Base-by-base conservation (phyloP, 1,140 invertebrate species). In the Saxidomus purpurata region DNA sequence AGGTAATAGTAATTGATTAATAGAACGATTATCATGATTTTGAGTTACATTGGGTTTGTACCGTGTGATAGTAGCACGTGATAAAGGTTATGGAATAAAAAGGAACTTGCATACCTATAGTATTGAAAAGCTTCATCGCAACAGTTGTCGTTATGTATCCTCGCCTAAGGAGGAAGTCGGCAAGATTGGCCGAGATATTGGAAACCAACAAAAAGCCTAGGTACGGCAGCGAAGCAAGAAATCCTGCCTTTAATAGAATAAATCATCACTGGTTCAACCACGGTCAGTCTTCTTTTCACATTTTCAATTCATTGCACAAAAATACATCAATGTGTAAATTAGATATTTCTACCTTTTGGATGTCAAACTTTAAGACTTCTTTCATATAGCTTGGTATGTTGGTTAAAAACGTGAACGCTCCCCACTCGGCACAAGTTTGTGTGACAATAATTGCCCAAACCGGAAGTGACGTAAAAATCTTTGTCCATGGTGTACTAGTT, bases 351-450 rank as follows among this genome's bases (percentile, higher is more conserved):
- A 94, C 95, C 69, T 93, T 91, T 85, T 91, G 90, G 11, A 95
- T 94, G 74, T 95, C 92, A 84, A 94, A 95, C 40, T 94, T 90
- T 0, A 95, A 91, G 15, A 95, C 93, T 79, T 95, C 94, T 25
- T 93, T 93, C 90, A 95, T 92, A 89, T 93, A 95, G 13, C 89
- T 94, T 13, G 95, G 95, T 17, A 94, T 92, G 84, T 93, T 94
- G 6, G 94, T 95, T 22, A 95, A 90, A 43, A 95, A 92, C n/a
- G 93, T 94, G 96, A 99, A 99, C 95, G 99, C 99, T 93, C 99
- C 99, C 99, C 99, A 99, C n/a, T 98, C 99, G 79, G 99, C 97
- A 94, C 99, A 99, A 94, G 99, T 99, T 95, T 99, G 99, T 1
- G 99, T 98, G 28, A 99, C 98, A 71, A 99, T 99, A 88, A 99